A percentile compares a stretch with the other conserved stretches of the same genome.
These are phyloP conservation scores for Baronia brevicornis DNA, from an alignment of 2,888 invertebrate species.

Conservation along the genomic window DNA sequence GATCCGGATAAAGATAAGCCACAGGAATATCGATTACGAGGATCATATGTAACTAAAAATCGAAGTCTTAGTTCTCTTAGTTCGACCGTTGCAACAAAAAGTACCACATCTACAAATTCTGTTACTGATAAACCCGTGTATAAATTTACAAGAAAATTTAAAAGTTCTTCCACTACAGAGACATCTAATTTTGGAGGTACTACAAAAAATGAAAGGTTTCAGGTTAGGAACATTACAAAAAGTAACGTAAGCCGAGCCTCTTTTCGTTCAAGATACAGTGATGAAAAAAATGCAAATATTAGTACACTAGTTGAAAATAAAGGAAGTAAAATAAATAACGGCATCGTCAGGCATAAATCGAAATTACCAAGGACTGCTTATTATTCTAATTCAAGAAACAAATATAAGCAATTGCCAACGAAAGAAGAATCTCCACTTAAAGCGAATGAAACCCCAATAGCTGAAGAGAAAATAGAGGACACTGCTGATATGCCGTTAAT, in stretches of 20 bases:
- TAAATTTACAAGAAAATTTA: conserved; percentile 58
- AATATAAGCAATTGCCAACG: conserved; percentile 26
- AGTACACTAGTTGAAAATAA: conserved; percentile 31
- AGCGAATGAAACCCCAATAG: conserved; percentile 18
- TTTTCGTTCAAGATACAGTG: conserved; percentile 43
- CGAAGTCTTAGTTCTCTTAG: conserved; percentile 40
- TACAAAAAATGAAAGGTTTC: conserved; percentile 33
- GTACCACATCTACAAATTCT: conserved; percentile 18
- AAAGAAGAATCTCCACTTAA: conserved; percentile 28
- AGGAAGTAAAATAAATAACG: conserved; percentile 19
- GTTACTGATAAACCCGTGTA: conserved; percentile 39
- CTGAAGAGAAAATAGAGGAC: conserved; percentile 40
- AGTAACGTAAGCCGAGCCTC: conserved; percentile 43
- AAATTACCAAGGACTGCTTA: conserved; percentile 53
- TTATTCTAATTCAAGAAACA: conserved; percentile 47
- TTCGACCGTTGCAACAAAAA: conserved; percentile 29
- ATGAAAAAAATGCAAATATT: conserved; percentile 25
- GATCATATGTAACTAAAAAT: conserved; percentile 41
- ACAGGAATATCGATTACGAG: conserved; percentile 42
- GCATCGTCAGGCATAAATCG: conserved; percentile 29
- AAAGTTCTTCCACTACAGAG: conserved; percentile 42
- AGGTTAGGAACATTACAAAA: conserved; percentile 33
- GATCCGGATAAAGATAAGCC: conserved; percentile 31
- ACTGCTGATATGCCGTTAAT: conserved; percentile 47
- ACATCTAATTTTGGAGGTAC: conserved; percentile 30